Conservation (phyloP, 1,140 invertebrate species). For the Nylanderia fulva region DNA sequence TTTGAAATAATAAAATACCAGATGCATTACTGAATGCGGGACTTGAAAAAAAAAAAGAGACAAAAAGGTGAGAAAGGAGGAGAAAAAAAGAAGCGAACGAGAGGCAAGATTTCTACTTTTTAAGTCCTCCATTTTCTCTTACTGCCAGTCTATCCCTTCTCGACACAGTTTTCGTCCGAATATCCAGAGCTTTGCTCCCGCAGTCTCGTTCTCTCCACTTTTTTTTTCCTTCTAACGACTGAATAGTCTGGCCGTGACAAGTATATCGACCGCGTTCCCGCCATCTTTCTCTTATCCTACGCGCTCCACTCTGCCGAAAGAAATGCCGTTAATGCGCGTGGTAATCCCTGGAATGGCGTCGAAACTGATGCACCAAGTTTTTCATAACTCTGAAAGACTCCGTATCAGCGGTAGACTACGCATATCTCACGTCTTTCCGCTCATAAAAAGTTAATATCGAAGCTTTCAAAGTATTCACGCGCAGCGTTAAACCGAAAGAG, state of each 20-base stretch:
- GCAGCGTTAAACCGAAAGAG: too few species aligned
- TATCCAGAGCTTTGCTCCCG: slow-evolving; percentile 49
- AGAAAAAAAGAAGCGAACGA: slow-evolving; percentile 11
- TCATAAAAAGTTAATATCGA: slow-evolving; percentile 23
- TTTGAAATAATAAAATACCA: slow-evolving; percentile 27
- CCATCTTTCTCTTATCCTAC: slow-evolving; percentile 33
- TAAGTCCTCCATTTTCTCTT: slow-evolving; percentile 60
- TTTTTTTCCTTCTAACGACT: slow-evolving; percentile 55
- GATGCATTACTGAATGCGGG: slow-evolving; percentile 5
- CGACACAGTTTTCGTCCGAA: slow-evolving; percentile 50
- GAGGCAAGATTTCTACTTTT: slow-evolving; percentile 46
- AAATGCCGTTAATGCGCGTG: slow-evolving; percentile 58
- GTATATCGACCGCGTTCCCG: slow-evolving; percentile 66
- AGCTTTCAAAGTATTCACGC: background rate
- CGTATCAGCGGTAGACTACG: background rate
- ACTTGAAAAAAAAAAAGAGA: background rate
- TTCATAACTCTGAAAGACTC: background rate
- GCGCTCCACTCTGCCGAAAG: slow-evolving; percentile 40
- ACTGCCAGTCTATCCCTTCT: slow-evolving; percentile 48
- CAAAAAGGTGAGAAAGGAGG: background rate
- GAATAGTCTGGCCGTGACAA: slow-evolving; percentile 63
- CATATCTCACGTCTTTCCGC: background rate
- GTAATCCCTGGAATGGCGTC: slow-evolving; percentile 32
- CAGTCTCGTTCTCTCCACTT: slow-evolving; percentile 31
- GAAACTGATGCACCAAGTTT: slow-evolving; percentile 17